A percentile compares a stretch with the other conserved stretches of the same genome.
phyloP scores from a whole-genome alignment of 1,140 invertebrate species.

The Coptotermes formosanus region DNA sequence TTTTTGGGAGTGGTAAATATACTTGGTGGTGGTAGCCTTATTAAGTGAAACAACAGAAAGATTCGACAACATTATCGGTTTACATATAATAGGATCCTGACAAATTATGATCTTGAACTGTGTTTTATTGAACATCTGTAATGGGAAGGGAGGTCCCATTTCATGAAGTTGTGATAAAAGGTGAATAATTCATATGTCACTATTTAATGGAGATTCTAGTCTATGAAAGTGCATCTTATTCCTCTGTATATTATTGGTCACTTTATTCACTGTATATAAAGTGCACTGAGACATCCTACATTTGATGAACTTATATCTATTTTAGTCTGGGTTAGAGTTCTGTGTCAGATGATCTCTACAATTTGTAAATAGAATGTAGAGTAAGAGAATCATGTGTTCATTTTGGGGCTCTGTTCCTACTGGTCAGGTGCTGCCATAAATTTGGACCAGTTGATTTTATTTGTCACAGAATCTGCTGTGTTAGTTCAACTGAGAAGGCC shows the following conservation, averaged over 20 bases:
- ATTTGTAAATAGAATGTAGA: constrained; percentile 9
- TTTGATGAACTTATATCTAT: not conserved
- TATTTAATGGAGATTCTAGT: not conserved
- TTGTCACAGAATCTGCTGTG: not conserved
- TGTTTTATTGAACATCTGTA: not conserved
- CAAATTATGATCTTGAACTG: no score
- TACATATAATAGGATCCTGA: not conserved
- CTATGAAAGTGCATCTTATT: not conserved
- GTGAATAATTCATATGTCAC: not conserved
- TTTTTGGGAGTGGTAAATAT: constrained; percentile 77
- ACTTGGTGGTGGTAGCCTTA: constrained; percentile 60
- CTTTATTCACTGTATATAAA: not conserved
- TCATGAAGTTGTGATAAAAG: not conserved
- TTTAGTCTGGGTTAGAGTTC: not conserved
- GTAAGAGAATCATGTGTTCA: constrained; percentile 12
- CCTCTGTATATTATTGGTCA: constrained; percentile 17
- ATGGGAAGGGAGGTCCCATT: constrained; percentile 17
- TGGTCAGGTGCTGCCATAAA: not conserved
- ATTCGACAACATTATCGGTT: not conserved
- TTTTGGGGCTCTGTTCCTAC: not conserved
- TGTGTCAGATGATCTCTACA: constrained; percentile 18
- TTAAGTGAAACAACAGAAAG: not conserved
- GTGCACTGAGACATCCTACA: not conserved
- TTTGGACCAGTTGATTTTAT: not conserved
- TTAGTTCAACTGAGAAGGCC: not conserved